These are phyloP conservation scores for Triplophysa siluroides DNA, from an alignment of 2,113 vertebrate genomes.

Conservation along the genomic window DNA sequence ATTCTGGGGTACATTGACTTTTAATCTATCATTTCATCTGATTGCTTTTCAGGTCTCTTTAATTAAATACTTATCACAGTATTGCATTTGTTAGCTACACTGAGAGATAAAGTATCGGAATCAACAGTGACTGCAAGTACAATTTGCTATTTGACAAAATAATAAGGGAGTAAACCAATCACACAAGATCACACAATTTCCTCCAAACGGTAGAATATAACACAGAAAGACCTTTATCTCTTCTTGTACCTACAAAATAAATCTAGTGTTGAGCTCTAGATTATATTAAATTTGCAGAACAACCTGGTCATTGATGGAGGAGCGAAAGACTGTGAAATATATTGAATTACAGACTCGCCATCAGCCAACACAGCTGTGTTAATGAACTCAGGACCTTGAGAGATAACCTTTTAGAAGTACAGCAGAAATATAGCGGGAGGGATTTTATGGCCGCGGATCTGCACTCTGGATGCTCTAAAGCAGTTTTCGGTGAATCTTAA, in stretches of 20 bases:
- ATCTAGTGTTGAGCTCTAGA: not conserved
- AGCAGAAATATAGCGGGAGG: not conserved
- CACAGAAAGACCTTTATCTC: not conserved
- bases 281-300: not conserved
- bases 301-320: not conserved
- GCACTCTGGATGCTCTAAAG: not conserved
- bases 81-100: not conserved
- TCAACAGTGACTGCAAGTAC: not conserved
- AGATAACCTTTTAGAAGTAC: slow-evolving; percentile 23
- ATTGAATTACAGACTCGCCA: slow-evolving; percentile 24
- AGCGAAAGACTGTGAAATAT: slow-evolving; percentile 15
- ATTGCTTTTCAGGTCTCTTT: not conserved
- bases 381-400: slow-evolving; percentile 9
- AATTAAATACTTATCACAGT: not conserved
- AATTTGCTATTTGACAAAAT: not conserved
- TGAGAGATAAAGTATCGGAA: not conserved
- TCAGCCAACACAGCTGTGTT: slow-evolving; percentile 9
- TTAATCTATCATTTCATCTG: not conserved
- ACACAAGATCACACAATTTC: not conserved
- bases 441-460: not conserved
- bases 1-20: not conserved
- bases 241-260: not conserved
- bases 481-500: not conserved
- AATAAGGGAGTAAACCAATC: too few species aligned
- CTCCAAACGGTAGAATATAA: not conserved